Conservation (phyloP, 1,140 invertebrate species). For the Nasonia vitripennis region DNA sequence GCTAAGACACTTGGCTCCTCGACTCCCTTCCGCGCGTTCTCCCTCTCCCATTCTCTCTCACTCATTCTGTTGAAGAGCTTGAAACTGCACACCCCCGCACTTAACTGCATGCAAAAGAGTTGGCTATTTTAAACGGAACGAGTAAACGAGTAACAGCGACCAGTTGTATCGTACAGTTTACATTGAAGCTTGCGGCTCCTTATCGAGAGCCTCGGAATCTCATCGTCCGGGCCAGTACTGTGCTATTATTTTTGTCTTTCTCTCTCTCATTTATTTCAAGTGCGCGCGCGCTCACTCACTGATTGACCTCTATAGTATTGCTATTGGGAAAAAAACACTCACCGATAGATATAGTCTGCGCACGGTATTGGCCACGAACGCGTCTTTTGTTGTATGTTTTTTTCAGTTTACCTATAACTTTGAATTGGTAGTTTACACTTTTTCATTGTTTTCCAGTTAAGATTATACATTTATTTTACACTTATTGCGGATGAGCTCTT, state of each 20-base stretch:
- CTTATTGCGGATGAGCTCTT: slow-evolving; percentile 69
- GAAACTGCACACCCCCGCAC: slow-evolving; percentile 2
- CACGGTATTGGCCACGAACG: slow-evolving; percentile 58
- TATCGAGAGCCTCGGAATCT: slow-evolving; percentile 53
- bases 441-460: slow-evolving; percentile 60
- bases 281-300: neutral
- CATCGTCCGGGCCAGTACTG: slow-evolving; percentile 54
- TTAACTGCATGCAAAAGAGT: slow-evolving; percentile 57
- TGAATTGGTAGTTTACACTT: slow-evolving; percentile 45
- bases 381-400: slow-evolving; percentile 36
- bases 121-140: slow-evolving; percentile 67
- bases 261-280: neutral
- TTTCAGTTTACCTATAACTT: slow-evolving; percentile 34
- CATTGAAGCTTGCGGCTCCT: slow-evolving; percentile 64
- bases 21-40: slow-evolving; percentile 2
- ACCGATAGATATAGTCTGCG: neutral
- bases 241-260: neutral
- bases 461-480: slow-evolving; percentile 72
- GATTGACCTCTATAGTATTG: neutral
- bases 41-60: slow-evolving; percentile 29
- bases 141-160: slow-evolving; percentile 68
- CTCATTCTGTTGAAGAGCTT: neutral
- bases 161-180: slow-evolving; percentile 68
- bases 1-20: slow-evolving; percentile 49
- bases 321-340: neutral